Base-by-base conservation (phyloP, 2,113 vertebrate genomes). In the Heterotis niloticus region DNA sequence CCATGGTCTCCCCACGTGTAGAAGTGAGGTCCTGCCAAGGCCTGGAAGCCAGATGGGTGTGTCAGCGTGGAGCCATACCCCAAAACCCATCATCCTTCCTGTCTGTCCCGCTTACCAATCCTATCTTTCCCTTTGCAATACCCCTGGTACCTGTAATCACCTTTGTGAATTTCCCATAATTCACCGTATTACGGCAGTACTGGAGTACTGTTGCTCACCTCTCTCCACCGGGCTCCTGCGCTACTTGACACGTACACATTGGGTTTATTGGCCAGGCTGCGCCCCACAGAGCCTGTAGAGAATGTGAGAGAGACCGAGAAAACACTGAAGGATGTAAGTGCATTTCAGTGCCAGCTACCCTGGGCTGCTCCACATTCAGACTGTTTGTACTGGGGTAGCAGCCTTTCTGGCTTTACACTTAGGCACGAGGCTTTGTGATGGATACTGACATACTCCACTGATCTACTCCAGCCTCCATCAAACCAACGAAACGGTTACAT, bases 1-100 rank as follows among this genome's bases (percentile, higher is more conserved):
- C 98, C 98, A 0, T 99, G 98, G 84, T 99, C 98, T 0, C 96
- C 98, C 97, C 97, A 99, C 0, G 96, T 95, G 78, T 97, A 99
- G 85, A 98, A 98, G 82, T 99, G 96, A 76, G 98, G 95, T 59
- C 98, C 98, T 1, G 95, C 92, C 69, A 99, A 92, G 0, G 96
- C 94, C 98, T 99, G 83, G 14, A 82, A 74, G 1, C 23, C 17
- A 70, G 20, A n/a, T n/a, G 54, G 28, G 60, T 16, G 17, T 23
- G 34, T 28, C 28, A 44, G 52, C 44, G 59, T 29, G 57, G 34
- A 44, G 18, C 28, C 17, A 59, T 0, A 44, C 52, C 20, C 54
- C 60, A 77, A 18, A 65, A 59, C 52, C 23, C 70, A 12, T 54
- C 14, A 73, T 20, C 17, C 24, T 11, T 1, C 14, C 17, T 1